A percentile compares a stretch with the other conserved stretches of the same genome.
Evolutionary conservation across 1,140 invertebrate species (phyloP).

Genomic region (Euglossa dilemma): DNA sequence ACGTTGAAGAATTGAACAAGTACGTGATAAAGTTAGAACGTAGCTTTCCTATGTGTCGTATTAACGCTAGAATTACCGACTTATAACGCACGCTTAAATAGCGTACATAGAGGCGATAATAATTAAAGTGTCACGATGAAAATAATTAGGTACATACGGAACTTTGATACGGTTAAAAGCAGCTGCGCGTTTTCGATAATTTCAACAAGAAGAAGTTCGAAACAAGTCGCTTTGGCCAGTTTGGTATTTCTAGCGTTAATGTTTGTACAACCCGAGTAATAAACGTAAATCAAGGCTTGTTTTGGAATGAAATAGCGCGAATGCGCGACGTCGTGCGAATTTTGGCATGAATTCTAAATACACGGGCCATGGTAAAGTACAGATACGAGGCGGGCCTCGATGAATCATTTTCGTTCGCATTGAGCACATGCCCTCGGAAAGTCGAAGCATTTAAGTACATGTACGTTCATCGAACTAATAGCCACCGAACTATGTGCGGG

Average conservation of each 20-base stretch:
- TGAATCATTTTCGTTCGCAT: slow-evolving; percentile 41
- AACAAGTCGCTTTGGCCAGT: too few relatives aligned
- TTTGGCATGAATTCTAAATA: not conserved
- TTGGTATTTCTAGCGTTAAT: too few relatives aligned
- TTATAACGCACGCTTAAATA: too few relatives aligned
- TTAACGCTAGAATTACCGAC: too few relatives aligned
- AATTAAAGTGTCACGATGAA: too few relatives aligned
- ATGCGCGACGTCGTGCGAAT: not conserved
- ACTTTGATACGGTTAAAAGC: too few relatives aligned
- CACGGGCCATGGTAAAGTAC: slow-evolving; percentile 21
- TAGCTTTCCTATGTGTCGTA: too few relatives aligned
- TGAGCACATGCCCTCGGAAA: slow-evolving; percentile 39
- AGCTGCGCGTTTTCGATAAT: too few relatives aligned
- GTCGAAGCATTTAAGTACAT: slow-evolving; percentile 56
- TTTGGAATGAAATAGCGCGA: not conserved
- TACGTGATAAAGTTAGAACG: too few relatives aligned
- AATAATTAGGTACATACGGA: too few relatives aligned
- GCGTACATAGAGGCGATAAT: too few relatives aligned
- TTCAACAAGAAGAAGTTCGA: too few relatives aligned
- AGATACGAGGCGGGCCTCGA: slow-evolving; percentile 17
- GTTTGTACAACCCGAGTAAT: not conserved
- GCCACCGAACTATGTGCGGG: slow-evolving; percentile 13
- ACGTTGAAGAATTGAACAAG: not conserved
- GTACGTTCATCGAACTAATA: slow-evolving; percentile 56
- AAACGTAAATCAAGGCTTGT: not conserved